These are phyloP conservation scores for Phlogophora meticulosa DNA, from an alignment of 2,888 invertebrate species.

Conservation along the genomic window DNA sequence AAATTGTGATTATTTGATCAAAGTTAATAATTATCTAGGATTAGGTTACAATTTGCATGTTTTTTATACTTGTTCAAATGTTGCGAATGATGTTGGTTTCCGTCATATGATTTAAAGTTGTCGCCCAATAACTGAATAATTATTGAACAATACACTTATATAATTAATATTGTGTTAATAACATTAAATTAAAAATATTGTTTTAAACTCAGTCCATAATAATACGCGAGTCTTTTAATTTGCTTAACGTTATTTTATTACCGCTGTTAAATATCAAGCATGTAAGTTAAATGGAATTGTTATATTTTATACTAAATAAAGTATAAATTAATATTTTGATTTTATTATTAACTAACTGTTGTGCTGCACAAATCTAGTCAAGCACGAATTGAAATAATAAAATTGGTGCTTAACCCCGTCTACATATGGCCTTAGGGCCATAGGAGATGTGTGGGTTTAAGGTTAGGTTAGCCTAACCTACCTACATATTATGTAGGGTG, in stretches of 20 bases:
- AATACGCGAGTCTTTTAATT: conserved; percentile 49
- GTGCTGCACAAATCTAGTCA: no score
- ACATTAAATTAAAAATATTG: conserved; percentile 37
- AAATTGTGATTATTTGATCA: conserved; percentile 47
- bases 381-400: no score
- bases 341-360: conserved; percentile 21
- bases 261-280: conserved; percentile 72
- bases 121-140: conserved; percentile 16
- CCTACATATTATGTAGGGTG: no score
- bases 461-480: no score
- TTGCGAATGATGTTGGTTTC: conserved; percentile 24
- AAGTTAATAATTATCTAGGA: conserved; percentile 45
- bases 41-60: conserved; percentile 42
- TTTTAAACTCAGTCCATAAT: conserved; percentile 43
- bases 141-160: neutral
- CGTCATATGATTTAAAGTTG: conserved; percentile 15
- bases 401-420: no score
- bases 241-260: conserved; percentile 64
- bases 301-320: conserved; percentile 88
- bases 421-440: no score
- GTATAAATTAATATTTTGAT: conserved; percentile 66
- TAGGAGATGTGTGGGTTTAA: no score
- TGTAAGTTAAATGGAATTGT: conserved; percentile 82
- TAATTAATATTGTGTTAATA: conserved; percentile 1
- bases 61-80: conserved; percentile 38